phyloP scores from a whole-genome alignment of 2,888 invertebrate genomes.

The Psococerastis gibbosa region DNA sequence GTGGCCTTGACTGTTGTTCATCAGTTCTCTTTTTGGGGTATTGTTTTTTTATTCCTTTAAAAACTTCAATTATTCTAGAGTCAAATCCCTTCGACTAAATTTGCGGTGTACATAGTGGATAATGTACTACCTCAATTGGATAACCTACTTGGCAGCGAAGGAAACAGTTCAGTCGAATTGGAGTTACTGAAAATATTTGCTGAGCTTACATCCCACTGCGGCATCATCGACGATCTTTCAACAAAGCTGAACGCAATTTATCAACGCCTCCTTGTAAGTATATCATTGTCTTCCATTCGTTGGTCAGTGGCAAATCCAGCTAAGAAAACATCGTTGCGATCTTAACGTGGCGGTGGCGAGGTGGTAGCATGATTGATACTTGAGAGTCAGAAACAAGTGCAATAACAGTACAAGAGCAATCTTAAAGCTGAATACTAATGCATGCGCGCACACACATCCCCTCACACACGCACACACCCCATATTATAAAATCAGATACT shows the following conservation, averaged over 20 bases:
- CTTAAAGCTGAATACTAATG: too few relatives aligned
- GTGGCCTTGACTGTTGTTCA: too few relatives aligned
- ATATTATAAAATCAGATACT: too few relatives aligned
- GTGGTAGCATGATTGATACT: too few relatives aligned
- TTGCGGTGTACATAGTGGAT: constrained; percentile 49
- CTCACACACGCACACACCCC: too few relatives aligned
- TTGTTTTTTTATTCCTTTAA: not conserved
- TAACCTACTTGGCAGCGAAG: constrained; percentile 39
- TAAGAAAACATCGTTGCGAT: too few relatives aligned
- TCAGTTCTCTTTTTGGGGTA: not conserved
- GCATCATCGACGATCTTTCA: constrained; percentile 52
- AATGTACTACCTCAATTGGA: constrained; percentile 27
- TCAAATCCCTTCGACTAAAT: constrained; percentile 68
- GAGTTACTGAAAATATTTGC: constrained; percentile 74
- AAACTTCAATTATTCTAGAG: constrained; percentile 30
- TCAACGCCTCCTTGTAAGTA: constrained; percentile 54
- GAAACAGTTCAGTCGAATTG: constrained; percentile 39
- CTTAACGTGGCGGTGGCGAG: too few relatives aligned
- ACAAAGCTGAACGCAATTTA: constrained; percentile 57
- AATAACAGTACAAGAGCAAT: too few relatives aligned
- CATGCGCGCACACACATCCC: too few relatives aligned
- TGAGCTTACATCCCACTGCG: constrained; percentile 61
- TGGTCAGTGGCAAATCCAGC: too few relatives aligned
- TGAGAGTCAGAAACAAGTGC: too few relatives aligned
- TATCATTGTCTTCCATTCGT: too few relatives aligned